phyloP scores from a whole-genome alignment of 2,113 vertebrate species.

The Ciconia boyciana region DNA sequence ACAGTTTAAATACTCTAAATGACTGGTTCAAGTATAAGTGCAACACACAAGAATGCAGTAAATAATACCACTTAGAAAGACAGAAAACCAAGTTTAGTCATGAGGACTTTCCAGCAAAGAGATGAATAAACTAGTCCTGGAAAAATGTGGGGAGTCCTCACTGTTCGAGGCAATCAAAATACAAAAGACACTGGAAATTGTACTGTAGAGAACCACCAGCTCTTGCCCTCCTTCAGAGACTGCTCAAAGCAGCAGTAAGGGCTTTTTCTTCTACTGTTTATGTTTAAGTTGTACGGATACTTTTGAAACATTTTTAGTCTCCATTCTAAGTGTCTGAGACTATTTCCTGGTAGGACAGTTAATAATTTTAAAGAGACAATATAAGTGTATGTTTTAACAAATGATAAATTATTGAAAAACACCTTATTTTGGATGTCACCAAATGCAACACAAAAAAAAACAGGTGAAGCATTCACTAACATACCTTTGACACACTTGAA shows the following conservation, averaged over 20 bases:
- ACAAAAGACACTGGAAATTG: neutral
- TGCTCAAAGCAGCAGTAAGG: neutral
- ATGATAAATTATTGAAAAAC: neutral
- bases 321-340: neutral
- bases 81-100: neutral
- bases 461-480: slow-evolving; percentile 8
- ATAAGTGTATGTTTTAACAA: neutral
- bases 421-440: neutral
- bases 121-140: neutral
- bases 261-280: neutral
- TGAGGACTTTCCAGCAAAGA: neutral
- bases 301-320: neutral
- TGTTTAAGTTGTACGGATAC: neutral
- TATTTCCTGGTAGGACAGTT: neutral
- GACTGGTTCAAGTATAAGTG: neutral
- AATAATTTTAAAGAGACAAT: neutral
- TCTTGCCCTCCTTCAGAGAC: neutral
- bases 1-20: neutral
- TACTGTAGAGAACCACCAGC: neutral
- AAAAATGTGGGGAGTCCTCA: neutral
- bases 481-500: slow-evolving; percentile 97
- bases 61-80: neutral
- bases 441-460: neutral
- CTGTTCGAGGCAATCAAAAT: neutral
- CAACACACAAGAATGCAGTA: neutral